Evolutionary conservation across 1,140 invertebrate genomes (phyloP).

Genomic region (Hylaeus anthracinus): DNA sequence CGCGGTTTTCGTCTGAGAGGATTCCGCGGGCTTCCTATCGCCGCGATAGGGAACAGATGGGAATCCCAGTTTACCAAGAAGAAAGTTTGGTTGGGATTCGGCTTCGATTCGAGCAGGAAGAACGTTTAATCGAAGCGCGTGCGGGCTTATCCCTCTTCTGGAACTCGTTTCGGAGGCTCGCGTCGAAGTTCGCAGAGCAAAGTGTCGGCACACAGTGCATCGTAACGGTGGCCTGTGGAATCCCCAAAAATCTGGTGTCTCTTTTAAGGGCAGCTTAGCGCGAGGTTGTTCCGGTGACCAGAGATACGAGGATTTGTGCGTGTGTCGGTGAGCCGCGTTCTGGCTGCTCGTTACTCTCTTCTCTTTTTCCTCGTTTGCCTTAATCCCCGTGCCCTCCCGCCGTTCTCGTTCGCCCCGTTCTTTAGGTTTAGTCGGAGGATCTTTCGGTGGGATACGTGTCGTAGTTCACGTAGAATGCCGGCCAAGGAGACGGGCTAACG

Average conservation of each 20-base stretch:
- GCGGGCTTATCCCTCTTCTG: neutral
- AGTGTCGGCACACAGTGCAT: neutral
- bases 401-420: slow-evolving; percentile 17
- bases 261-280: neutral
- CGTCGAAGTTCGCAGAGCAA: slow-evolving; percentile 5
- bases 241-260: slow-evolving; percentile 9
- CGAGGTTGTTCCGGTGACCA: neutral
- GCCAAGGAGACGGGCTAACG: slow-evolving; percentile 47
- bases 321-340: slow-evolving; percentile 12
- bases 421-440: slow-evolving; percentile 46
- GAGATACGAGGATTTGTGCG: neutral
- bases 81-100: slow-evolving; percentile 12
- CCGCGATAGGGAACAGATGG: neutral
- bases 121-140: slow-evolving; percentile 10
- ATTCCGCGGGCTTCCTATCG: neutral
- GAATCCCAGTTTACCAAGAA: neutral
- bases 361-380: slow-evolving; percentile 45
- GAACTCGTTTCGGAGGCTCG: slow-evolving; percentile 13
- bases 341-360: neutral
- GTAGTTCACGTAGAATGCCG: slow-evolving; percentile 48
- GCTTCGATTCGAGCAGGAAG: slow-evolving; percentile 6
- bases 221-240: slow-evolving; percentile 2
- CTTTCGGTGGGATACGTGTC: slow-evolving; percentile 42
- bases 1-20: no score
- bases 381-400: slow-evolving; percentile 22